These are phyloP conservation scores for Daubentonia madagascariensis DNA, from an alignment of 2,113 vertebrate genomes.

Conservation along the genomic window DNA sequence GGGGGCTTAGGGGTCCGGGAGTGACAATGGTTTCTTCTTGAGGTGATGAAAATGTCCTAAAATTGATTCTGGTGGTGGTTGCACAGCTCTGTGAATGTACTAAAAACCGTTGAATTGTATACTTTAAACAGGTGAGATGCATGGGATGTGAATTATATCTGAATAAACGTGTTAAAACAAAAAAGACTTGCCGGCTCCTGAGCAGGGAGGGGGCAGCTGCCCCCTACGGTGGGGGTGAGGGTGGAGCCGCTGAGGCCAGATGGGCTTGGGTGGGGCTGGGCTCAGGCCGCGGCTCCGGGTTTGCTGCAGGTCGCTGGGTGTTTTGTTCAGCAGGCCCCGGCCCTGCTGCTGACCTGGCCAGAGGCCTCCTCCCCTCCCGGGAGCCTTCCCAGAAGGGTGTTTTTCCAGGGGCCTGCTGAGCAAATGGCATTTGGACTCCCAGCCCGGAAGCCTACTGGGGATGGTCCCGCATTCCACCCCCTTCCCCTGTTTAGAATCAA, in stretches of 20 bases:
- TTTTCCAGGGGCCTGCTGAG: background rate
- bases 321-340: slow-evolving; percentile 32
- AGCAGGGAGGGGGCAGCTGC: background rate
- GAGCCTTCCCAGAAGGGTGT: slow-evolving; percentile 1
- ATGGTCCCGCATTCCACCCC: background rate
- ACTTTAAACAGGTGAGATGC: accelerated
- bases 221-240: accelerated
- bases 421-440: background rate
- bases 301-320: accelerated
- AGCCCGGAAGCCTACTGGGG: background rate
- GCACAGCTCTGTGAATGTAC: accelerated
- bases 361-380: background rate
- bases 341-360: background rate
- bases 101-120: accelerated
- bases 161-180: no score
- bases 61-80: accelerated
- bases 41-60: accelerated
- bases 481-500: background rate
- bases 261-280: background rate
- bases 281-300: background rate
- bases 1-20: accelerated
- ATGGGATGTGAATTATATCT: accelerated
- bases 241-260: background rate
- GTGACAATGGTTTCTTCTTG: accelerated
- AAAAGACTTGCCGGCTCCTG: accelerated